phyloP scores from a whole-genome alignment of 2,113 vertebrate species.

The Brachyistius frenatus region DNA sequence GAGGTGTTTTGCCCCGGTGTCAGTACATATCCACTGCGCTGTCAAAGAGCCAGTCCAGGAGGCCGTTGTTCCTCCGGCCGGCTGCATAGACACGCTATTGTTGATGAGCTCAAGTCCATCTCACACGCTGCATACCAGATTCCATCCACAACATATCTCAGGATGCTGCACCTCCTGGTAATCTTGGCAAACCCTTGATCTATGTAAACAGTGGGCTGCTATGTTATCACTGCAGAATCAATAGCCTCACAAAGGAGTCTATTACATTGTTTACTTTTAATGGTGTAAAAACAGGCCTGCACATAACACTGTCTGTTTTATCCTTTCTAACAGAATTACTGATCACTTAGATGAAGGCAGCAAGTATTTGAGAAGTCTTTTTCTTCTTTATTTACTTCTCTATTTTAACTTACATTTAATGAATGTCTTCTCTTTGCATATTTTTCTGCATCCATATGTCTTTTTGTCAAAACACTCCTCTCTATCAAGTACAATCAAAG shows the following conservation, averaged over 20 bases:
- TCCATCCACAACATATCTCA: conserved; percentile 71
- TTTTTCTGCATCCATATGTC: neutral
- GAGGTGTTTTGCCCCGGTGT: conserved; percentile 47
- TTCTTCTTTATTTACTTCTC: neutral
- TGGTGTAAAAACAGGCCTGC: conserved; percentile 27
- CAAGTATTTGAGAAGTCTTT: neutral
- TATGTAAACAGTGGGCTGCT: conserved; percentile 73
- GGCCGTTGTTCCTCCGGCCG: conserved; percentile 36
- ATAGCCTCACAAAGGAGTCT: conserved; percentile 36
- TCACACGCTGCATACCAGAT: conserved; percentile 67
- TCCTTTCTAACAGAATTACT: neutral
- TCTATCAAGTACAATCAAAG: neutral
- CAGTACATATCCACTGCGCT: conserved; percentile 8
- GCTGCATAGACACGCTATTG: conserved; percentile 68
- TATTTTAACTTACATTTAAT: neutral
- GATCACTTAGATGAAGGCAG: neutral
- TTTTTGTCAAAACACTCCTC: neutral
- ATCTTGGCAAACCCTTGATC: conserved; percentile 75
- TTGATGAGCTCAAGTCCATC: conserved; percentile 62
- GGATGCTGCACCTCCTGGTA: conserved; percentile 78
- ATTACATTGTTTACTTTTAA: conserved; percentile 55
- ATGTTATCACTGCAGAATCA: conserved; percentile 62
- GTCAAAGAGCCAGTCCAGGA: conserved; percentile 39
- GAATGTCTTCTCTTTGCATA: neutral
- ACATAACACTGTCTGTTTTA: conserved; percentile 10